Conservation (phyloP, 1,140 invertebrate species). For the Cydia fagiglandana region DNA sequence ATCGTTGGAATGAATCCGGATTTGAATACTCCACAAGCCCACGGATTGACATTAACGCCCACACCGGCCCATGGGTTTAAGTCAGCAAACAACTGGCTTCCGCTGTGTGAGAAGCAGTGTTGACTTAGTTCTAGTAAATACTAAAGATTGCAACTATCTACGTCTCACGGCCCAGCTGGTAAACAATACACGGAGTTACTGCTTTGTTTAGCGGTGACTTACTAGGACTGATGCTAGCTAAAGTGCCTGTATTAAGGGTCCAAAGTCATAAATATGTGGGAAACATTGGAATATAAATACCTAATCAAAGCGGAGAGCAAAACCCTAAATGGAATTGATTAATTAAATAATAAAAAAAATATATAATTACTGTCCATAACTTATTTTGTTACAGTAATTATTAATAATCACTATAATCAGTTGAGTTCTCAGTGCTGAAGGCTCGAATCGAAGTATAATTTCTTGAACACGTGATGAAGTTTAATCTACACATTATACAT, state of each 20-base stretch:
- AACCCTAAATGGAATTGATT: no score
- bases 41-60: slow-evolving; percentile 48
- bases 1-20: slow-evolving; percentile 6
- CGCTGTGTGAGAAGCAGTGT: slow-evolving; percentile 42
- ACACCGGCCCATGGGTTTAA: slow-evolving; percentile 56
- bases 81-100: slow-evolving; percentile 66
- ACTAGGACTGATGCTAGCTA: background rate
- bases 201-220: background rate
- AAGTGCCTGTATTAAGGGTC: background rate
- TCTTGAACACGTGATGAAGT: no score
- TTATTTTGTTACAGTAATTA: no score
- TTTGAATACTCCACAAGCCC: slow-evolving; percentile 16
- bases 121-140: background rate
- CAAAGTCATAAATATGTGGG: background rate
- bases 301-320: no score
- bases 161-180: slow-evolving; percentile 2
- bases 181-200: background rate
- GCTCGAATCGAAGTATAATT: no score
- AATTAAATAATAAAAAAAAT: no score
- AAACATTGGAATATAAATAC: no score
- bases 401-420: no score
- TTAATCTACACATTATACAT: no score
- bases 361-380: no score
- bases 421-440: no score
- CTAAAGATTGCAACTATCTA: slow-evolving; percentile 2